Evolutionary conservation across 2,888 invertebrate genomes (phyloP).

Genomic region (Melipona bicolor): DNA sequence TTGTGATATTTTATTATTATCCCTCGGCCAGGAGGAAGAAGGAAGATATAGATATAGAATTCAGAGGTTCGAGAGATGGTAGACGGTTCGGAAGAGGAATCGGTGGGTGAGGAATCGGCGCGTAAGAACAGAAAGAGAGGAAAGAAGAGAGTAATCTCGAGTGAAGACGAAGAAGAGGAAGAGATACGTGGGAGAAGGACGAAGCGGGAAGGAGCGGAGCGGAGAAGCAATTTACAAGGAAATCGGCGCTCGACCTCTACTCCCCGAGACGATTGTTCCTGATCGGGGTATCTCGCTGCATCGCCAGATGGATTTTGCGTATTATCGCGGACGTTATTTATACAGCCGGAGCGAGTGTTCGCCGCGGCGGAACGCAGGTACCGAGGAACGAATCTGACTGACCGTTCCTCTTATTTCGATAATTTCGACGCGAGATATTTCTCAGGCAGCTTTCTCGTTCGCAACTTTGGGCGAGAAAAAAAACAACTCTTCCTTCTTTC

Average conservation of each 20-base stretch:
- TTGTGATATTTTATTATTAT: conserved; percentile 82
- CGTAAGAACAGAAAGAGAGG: neutral
- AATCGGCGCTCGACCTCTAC: conserved; percentile 66
- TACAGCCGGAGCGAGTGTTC: neutral
- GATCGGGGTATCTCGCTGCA: conserved; percentile 50
- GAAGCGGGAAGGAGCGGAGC: conserved; percentile 51
- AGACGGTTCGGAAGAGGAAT: conserved; percentile 45
- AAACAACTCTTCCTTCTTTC: neutral
- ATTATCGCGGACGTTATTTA: conserved; percentile 61
- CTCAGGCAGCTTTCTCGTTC: neutral
- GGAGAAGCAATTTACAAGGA: conserved; percentile 77
- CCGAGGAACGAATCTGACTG: neutral
- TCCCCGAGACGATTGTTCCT: conserved; percentile 63
- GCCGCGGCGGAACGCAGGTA: conserved; percentile 4
- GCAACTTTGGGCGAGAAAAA: neutral
- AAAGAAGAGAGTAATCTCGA: conserved; percentile 15
- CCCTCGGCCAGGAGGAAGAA: conserved; percentile 55
- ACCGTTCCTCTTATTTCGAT: neutral
- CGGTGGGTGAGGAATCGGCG: conserved; percentile 46
- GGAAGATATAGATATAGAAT: neutral
- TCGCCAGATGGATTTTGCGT: conserved; percentile 64
- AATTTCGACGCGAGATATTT: neutral
- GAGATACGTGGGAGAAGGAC: conserved; percentile 13
- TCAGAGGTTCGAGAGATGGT: conserved; percentile 29
- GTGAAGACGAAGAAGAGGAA: conserved; percentile 43